Conservation (phyloP, 2,113 vertebrate genomes). For the Mormyrus lacerda region DNA sequence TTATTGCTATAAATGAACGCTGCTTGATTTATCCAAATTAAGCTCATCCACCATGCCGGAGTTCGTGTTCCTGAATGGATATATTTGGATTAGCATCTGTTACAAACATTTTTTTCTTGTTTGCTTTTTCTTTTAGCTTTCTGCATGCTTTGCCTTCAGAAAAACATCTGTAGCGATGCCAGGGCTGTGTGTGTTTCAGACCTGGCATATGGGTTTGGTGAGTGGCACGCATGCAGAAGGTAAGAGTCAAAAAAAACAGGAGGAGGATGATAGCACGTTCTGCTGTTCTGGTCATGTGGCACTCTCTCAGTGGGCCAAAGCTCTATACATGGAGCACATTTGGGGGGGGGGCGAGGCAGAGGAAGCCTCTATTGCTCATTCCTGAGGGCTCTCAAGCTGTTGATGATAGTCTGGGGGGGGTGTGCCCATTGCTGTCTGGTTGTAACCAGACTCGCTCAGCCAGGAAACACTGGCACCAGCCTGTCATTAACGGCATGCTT, state of each 20-base stretch:
- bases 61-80: background rate
- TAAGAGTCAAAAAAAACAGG: background rate
- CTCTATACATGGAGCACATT: background rate
- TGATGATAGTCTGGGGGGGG: background rate
- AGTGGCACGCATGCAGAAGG: background rate
- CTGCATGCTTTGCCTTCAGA: background rate
- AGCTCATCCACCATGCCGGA: background rate
- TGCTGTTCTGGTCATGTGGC: background rate
- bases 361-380: background rate
- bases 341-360: background rate
- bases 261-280: background rate
- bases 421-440: slow-evolving; percentile 15
- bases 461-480: background rate
- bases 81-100: background rate
- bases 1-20: background rate
- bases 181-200: background rate
- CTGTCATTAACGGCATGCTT: background rate
- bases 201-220: background rate
- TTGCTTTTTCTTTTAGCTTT: background rate
- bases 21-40: background rate
- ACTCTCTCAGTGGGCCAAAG: background rate
- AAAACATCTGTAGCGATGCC: background rate
- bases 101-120: background rate
- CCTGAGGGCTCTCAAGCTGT: background rate
- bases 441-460: background rate